A percentile compares a stretch with the other conserved stretches of the same genome.
These are phyloP conservation scores for Trimorus sp. DNA, from an alignment of 2,888 invertebrate species.

Conservation along the genomic window DNA sequence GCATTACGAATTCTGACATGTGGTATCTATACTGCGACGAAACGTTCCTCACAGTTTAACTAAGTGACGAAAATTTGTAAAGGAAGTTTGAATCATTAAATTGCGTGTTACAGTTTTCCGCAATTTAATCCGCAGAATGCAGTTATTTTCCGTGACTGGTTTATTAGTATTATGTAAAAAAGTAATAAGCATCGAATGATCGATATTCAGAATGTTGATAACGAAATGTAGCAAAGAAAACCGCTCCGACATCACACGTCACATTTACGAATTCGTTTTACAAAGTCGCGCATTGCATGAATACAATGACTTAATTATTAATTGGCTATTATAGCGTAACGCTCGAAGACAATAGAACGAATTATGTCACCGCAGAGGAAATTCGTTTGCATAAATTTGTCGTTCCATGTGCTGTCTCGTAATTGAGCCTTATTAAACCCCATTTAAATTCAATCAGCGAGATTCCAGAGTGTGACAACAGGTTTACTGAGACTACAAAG, in stretches of 20 bases:
- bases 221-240: too few relatives aligned
- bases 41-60: too few relatives aligned
- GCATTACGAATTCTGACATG: background rate
- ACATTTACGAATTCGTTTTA: background rate
- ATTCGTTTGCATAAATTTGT: slow-evolving; percentile 31
- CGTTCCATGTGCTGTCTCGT: slow-evolving; percentile 5
- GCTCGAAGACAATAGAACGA: background rate
- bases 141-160: too few relatives aligned
- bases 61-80: too few relatives aligned
- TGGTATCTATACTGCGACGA: background rate
- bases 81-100: background rate
- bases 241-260: background rate
- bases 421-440: background rate
- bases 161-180: too few relatives aligned
- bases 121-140: too few relatives aligned
- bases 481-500: background rate
- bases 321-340: slow-evolving; percentile 17
- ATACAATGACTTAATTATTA: slow-evolving; percentile 29
- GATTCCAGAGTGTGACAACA: background rate
- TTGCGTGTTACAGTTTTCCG: too few relatives aligned
- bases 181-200: too few relatives aligned
- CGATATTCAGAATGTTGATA: too few relatives aligned
- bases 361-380: slow-evolving; percentile 8
- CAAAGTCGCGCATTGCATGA: background rate
- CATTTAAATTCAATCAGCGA: background rate